Percentiles rank a stretch among this genome's conserved stretches.
phyloP scores from a whole-genome alignment of 2,888 invertebrate species.

The Sepioteuthis lessoniana region DNA sequence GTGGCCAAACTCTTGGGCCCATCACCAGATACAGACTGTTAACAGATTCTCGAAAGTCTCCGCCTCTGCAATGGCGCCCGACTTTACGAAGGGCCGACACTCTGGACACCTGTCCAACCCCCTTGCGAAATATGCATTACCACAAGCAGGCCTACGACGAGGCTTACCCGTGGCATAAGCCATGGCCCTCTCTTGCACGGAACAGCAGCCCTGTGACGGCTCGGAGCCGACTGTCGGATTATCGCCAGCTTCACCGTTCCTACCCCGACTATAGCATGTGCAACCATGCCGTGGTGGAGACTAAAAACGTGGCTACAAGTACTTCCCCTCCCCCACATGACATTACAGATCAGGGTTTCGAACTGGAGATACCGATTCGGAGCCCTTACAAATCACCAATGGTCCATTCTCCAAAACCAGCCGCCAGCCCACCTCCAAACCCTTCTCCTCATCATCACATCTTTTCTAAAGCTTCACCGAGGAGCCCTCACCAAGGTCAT shows the following conservation, averaged over 20 bases:
- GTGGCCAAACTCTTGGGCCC: not conserved
- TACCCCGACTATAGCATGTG: slow-evolving; percentile 38
- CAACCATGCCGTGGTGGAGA: not conserved
- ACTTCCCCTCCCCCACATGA: slow-evolving; percentile 43
- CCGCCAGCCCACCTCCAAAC: not conserved
- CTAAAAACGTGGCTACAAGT: slow-evolving; percentile 39
- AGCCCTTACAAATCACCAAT: not conserved
- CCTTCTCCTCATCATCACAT: not conserved
- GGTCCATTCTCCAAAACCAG: not conserved
- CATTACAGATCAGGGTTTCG: not conserved
- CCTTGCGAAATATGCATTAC: not conserved
- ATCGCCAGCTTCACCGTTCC: slow-evolving; percentile 38
- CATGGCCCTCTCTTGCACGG: not conserved
- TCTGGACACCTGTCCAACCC: not conserved
- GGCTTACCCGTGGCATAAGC: slow-evolving; percentile 14
- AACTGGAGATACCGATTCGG: not conserved
- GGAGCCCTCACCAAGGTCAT: slow-evolving; percentile 1
- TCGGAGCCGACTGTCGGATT: slow-evolving; percentile 12
- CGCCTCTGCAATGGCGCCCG: slow-evolving; percentile 40
- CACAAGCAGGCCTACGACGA: not conserved
- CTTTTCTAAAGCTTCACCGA: not conserved
- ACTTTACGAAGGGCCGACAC: slow-evolving; percentile 40
- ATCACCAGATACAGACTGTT: not conserved
- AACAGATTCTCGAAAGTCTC: slow-evolving; percentile 40
- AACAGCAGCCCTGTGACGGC: not conserved